Base-by-base conservation (phyloP, 2,113 vertebrate genomes). In the Aegypius monachus region DNA sequence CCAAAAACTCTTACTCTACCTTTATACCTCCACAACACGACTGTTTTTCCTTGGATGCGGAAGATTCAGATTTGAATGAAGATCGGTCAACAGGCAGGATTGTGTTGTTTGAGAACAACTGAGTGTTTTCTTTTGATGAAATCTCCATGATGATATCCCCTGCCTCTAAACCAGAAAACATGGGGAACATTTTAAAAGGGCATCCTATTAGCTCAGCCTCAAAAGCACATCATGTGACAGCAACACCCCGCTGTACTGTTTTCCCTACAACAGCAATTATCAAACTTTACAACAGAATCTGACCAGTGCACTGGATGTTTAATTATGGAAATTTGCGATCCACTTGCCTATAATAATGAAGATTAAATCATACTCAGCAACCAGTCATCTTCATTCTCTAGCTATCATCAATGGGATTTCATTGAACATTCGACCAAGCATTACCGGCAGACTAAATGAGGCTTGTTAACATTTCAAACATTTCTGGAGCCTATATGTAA, bases 51-150 rank as follows among this genome's bases (percentile, higher is more conserved):
- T 98, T 95, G 50, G 97, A 95, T 59, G 97, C 10, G 0, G 97
- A 93, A 47, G 97, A 97, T 84, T 97, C 97, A 2, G 93, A 97
- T 90, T 96, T 97, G 81, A 96, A 97, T 16, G 98, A 97, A 70
- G 96, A 80, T 20, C 81, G 90, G 58, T 95, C 95, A 53, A 75
- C 48, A 16, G 97, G 91, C 38, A 93, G 59, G 66, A 68, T 2
- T 52, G 93, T 90, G 67, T 38, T 97, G 90, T 97, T 97, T n/a
- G 90, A 96, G 95, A 97, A 98, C 82, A 98, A 94, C 32, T 87
- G 96, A 45, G 80, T 38, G 8, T 98, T 97, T 96, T 98, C 98
- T 95, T 98, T 98, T 86, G 98, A 88, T 85, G 97, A 96, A 59
- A 75, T 92, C 68, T 98, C 98, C 98, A 98, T 98, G 91, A 84